phyloP scores from a whole-genome alignment of 2,797 vertebrate genomes.

The Anomalospiza imberbis region DNA sequence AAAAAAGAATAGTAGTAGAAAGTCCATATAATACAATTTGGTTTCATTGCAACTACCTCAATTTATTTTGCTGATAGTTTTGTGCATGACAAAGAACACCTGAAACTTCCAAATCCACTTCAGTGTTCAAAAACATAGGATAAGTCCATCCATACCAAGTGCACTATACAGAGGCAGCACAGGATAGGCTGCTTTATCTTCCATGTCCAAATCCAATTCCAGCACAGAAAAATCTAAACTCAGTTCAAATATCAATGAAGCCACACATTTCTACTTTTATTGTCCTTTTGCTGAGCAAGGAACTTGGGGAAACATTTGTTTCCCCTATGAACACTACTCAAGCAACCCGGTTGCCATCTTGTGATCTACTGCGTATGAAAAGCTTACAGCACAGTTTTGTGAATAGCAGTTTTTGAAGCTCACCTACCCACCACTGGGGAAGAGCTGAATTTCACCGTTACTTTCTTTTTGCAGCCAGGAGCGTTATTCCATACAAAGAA shows the following conservation, averaged over 20 bases:
- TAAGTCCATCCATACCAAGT: background rate
- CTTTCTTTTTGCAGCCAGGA: background rate
- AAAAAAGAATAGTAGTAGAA: background rate
- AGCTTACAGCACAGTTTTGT: background rate
- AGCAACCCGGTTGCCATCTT: background rate
- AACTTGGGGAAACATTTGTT: conserved; percentile 22
- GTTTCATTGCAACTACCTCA: background rate
- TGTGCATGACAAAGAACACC: background rate
- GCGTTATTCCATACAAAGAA: background rate
- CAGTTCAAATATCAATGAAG: background rate
- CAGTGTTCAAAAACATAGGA: background rate
- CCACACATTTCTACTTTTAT: background rate
- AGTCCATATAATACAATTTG: background rate
- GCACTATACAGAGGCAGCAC: background rate
- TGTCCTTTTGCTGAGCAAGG: conserved; percentile 40
- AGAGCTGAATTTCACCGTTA: background rate
- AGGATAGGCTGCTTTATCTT: background rate
- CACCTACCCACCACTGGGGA: background rate
- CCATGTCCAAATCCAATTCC: background rate
- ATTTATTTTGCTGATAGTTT: background rate
- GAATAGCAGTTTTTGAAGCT: conserved; percentile 1
- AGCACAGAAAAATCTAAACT: background rate
- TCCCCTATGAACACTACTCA: background rate
- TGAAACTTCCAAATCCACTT: background rate
- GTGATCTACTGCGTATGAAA: conserved; percentile 29